These are phyloP conservation scores for Meandrina meandrites DNA, from an alignment of 92 coral and sea anemone species.

Conservation along the genomic window DNA sequence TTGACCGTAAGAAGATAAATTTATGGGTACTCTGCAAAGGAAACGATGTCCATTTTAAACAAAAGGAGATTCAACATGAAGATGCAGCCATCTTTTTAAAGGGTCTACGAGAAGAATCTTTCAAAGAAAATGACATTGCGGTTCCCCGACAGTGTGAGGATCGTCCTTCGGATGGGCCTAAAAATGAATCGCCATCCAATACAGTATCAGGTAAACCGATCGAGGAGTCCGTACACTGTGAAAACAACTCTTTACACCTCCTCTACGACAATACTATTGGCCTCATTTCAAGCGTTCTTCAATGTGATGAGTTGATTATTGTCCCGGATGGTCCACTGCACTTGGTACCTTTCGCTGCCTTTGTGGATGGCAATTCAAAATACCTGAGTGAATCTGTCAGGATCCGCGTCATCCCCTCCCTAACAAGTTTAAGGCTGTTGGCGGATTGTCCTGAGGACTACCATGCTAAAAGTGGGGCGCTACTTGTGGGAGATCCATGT, in stretches of 20 bases:
- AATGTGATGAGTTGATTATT: background rate
- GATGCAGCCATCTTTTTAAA: background rate
- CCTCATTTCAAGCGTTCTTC: background rate
- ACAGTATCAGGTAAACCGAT: background rate
- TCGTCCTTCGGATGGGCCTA: background rate
- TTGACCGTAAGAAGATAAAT: too few species aligned
- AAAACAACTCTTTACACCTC: background rate
- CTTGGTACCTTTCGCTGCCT: background rate
- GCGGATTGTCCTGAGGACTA: background rate
- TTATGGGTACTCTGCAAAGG: background rate
- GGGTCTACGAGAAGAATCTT: background rate
- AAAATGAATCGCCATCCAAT: background rate
- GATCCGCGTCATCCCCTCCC: background rate
- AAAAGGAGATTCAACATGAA: background rate
- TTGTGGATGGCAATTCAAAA: background rate
- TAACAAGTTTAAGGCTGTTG: background rate
- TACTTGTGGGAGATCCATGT: constrained; percentile 1
- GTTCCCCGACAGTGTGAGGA: background rate
- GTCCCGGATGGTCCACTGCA: background rate
- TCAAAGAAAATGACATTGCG: background rate
- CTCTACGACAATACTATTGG: too few species aligned
- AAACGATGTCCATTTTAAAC: background rate
- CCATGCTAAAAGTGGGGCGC: background rate
- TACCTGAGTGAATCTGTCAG: background rate
- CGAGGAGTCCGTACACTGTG: too few species aligned